Base-by-base conservation (phyloP, 2,888 invertebrate genomes). In the Coelopa pilipes region DNA sequence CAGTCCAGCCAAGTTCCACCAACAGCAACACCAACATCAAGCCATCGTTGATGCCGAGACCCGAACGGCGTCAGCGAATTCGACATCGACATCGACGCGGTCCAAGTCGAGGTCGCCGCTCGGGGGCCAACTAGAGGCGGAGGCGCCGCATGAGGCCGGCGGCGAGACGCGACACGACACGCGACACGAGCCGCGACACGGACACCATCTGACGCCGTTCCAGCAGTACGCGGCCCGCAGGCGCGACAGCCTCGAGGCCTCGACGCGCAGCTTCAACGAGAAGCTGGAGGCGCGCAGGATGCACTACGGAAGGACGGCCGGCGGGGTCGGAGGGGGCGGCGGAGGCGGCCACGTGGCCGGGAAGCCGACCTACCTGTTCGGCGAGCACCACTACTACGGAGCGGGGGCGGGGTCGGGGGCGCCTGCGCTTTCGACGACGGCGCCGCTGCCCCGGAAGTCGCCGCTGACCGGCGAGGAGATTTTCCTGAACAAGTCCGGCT, bases 401-500 rank as follows among this genome's bases (percentile, higher is more conserved):
- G 75, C 49, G 45, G 67, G 72, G 10, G 75, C 74, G 15, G 34
- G 70, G 13, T 21, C 73, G 0, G 67, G 67, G 12, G 57, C 74
- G 1, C 15, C 69, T 12, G 50, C 49, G 9, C n/a, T 19, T 10
- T 15, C 50, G 11, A 47, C 12, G 17, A 24, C 13, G 5, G 78
- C 80, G 5, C 82, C 83, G n/a, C 73, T 81, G 3, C 77, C 79
- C 0, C 79, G 80, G 4, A 82, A 83, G 17, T 73, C 81, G 5
- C 74, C 77, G 12, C 72, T 77, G 53, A 81, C 80, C 47, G 84
- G 84, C 72, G 86, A 86, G 76, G 86, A 87, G 79, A 87, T 88
- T 60, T 88, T 85, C 67, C 80, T 88, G 5, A 88, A 87, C 76
- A 88, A 88, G 73, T 88, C 89, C 47, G 89, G 89, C 24, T 89